Evolutionary conservation across 2,797 vertebrate genomes (phyloP), one percentile per base, ranked within the genome.

Genomic region (Enteromius paludinosus): DNA sequence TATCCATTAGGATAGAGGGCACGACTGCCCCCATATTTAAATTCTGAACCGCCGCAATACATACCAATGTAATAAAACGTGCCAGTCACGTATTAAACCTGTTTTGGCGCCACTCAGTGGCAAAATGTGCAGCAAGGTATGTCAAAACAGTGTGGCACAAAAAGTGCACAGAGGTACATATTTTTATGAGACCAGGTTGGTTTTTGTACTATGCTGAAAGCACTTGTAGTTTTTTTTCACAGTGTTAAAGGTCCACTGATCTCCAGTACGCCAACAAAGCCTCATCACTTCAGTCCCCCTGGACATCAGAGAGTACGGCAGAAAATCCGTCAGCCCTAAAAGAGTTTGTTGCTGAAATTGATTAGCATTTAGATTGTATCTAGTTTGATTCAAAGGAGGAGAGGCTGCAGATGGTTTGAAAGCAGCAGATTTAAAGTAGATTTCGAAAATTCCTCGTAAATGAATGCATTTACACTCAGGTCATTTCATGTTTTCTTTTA

Each of bases 281-380:
- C 71, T 82, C 81, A 75, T 75, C 85, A 81, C 43, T 61, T 33
- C 18, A 1, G 78, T 84, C 85, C 59, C 85, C 38, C 77, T 47
- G 85, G 86, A 82, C 59, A 66, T 11, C 68, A 30, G 52, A 41
- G 80, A 85, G 69, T 68, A 66, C 45, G 11, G 49, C 66, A 77
- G 70, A 79, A 82, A 87, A 87, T 80, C 78, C 3, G 30, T 78
- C 73, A 20, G 79, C 73, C 35, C 79, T 47, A 78, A 87, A 85
- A 74, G 80, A 73, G 71, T 85, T 85, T 78, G 66, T 85, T 59
- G 82, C 79, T 81, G 77, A 81, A 86, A 89, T 89, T 87, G 85
- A 89, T 89, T 89, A 89, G 88, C 88, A 89, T 89, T 89, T 89
- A 89, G 86, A 89, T 89, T 89, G 86, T 89, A 89, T 89, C 83